These are phyloP conservation scores for Otus scops DNA, from an alignment of 2,797 vertebrate species.

Conservation along the genomic window DNA sequence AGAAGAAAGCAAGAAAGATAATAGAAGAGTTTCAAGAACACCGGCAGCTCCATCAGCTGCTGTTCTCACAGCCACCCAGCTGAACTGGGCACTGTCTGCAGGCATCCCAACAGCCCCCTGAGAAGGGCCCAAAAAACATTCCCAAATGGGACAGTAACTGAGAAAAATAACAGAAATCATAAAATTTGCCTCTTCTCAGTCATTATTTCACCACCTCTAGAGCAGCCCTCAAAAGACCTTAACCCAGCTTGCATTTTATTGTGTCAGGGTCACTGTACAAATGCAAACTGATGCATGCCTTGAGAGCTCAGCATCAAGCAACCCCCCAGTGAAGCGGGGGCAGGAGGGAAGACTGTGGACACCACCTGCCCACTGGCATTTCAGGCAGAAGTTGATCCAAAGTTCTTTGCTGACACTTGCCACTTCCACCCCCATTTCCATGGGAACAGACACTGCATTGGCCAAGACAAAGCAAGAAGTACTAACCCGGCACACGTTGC, in stretches of 20 bases:
- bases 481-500: neutral
- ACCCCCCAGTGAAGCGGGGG: rapidly evolving
- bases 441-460: slow-evolving; percentile 17
- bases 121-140: neutral
- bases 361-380: neutral
- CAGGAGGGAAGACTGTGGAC: neutral
- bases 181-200: neutral
- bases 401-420: neutral
- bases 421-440: slow-evolving; percentile 33
- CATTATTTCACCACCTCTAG: neutral
- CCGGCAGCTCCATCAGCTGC: neutral
- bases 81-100: neutral
- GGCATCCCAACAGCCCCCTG: neutral
- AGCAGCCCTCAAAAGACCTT: neutral
- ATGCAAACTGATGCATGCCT: neutral
- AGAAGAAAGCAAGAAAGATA: neutral
- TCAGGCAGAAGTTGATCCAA: neutral
- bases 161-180: neutral
- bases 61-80: neutral
- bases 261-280: neutral
- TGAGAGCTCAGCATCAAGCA: neutral
- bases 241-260: neutral
- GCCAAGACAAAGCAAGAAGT: slow-evolving; percentile 34
- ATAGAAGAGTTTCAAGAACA: neutral
- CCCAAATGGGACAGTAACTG: neutral